Conservation (phyloP, 2,888 invertebrate genomes). For the Melieria omissa region DNA sequence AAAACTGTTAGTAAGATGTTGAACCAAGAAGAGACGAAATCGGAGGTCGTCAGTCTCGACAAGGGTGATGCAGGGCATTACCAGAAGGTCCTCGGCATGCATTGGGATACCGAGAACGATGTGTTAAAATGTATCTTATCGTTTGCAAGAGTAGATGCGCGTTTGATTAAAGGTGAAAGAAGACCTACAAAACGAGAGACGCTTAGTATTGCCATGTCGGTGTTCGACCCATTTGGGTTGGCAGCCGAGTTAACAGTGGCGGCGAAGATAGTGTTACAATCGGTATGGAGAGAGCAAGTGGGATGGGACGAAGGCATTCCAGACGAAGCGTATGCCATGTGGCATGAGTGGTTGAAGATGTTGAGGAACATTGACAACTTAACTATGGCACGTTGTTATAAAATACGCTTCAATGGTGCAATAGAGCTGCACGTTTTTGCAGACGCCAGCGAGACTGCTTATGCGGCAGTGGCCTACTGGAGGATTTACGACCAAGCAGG, state of each 20-base stretch:
- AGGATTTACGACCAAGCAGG: not conserved
- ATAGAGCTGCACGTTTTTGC: slow-evolving; percentile 40
- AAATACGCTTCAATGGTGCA: not conserved
- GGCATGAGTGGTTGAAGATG: slow-evolving; percentile 27
- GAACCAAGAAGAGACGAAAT: not conserved
- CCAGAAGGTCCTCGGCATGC: slow-evolving; percentile 30
- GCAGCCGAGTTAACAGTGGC: slow-evolving; percentile 35
- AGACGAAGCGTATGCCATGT: slow-evolving; percentile 29
- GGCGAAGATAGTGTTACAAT: slow-evolving; percentile 37
- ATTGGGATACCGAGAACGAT: slow-evolving; percentile 32
- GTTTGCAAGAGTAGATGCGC: slow-evolving; percentile 31
- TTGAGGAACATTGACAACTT: slow-evolving; percentile 26
- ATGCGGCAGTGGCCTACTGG: slow-evolving; percentile 40
- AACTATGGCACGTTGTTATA: slow-evolving; percentile 38
- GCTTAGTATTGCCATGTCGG: slow-evolving; percentile 33
- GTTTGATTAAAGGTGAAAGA: slow-evolving; percentile 15
- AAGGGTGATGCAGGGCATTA: not conserved
- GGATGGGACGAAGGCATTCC: slow-evolving; percentile 39
- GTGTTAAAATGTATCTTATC: slow-evolving; percentile 26
- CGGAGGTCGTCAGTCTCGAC: not conserved
- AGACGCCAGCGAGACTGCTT: slow-evolving; percentile 43
- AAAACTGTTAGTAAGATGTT: slow-evolving; percentile 2
- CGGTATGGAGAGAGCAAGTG: slow-evolving; percentile 30
- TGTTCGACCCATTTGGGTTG: slow-evolving; percentile 37
- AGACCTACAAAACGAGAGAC: slow-evolving; percentile 39